Conservation (phyloP, 2,888 invertebrate species). For the Resseliella maxima region DNA sequence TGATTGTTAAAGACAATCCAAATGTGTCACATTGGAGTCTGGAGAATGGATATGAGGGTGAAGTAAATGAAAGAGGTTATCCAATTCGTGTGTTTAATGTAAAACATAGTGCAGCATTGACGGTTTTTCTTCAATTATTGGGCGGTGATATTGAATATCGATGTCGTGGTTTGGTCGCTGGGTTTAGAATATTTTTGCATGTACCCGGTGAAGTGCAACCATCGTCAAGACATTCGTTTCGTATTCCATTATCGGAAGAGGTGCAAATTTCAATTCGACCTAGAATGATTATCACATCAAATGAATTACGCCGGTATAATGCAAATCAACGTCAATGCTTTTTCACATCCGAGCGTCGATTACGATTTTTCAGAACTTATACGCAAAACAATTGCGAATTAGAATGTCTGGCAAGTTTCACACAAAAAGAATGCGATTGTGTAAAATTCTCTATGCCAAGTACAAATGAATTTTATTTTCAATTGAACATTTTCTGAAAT, state of each 20-base stretch:
- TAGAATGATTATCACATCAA: conserved; percentile 76
- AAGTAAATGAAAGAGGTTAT: background rate
- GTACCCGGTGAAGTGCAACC: conserved; percentile 74
- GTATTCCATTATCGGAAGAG: conserved; percentile 73
- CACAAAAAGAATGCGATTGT: conserved; percentile 73
- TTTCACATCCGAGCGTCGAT: conserved; percentile 74
- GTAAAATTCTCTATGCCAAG: conserved; percentile 79
- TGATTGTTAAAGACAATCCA: background rate
- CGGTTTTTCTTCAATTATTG: too few relatives aligned
- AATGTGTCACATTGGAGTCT: background rate
- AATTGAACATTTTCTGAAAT: background rate
- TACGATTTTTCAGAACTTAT: conserved; percentile 76
- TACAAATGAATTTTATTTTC: conserved; percentile 58
- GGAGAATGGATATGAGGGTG: background rate
- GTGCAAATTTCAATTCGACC: conserved; percentile 74
- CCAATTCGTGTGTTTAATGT: background rate
- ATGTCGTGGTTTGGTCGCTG: conserved; percentile 61
- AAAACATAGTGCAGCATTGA: conserved; percentile 64
- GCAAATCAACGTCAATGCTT: conserved; percentile 76
- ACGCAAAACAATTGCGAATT: conserved; percentile 80
- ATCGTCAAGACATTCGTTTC: conserved; percentile 73
- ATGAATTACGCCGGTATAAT: conserved; percentile 70
- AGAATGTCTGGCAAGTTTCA: conserved; percentile 78
- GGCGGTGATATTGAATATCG: background rate
- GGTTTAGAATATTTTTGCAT: conserved; percentile 73